Base-by-base conservation (phyloP, 1,140 invertebrate species). In the Rhopalosiphum padi region DNA sequence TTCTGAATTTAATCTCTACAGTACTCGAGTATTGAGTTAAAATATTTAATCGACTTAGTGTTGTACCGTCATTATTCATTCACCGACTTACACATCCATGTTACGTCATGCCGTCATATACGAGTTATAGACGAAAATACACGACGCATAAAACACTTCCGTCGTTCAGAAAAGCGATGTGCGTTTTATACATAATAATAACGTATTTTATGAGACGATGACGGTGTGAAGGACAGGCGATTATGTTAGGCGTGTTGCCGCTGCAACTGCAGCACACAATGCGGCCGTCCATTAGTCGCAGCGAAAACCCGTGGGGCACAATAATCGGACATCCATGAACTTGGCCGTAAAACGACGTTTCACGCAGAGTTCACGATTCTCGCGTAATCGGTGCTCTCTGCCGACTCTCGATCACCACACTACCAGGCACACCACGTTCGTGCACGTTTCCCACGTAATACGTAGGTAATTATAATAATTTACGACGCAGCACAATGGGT, bases 331-430 rank as follows among this genome's bases (percentile, higher is more conserved):
- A 48, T 83, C 90, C 90, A 6, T 83, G 90, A 92, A 92, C 90
- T 92, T 92, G 90, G 46, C 90, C 90, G 68, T 92, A 92, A 92
- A 83, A 92, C 30, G 46, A 92, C 30, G 60, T 83, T 77, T 92
- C 30, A 46, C 37, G 37, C 53, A 41, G 30, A 41, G 43, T 55
- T 89, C 86, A 90, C 89, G 88, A 90, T 88, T 88, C 46, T 88
- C 46, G 86, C 43, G 87, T 55, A 89, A 89, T 55, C 87, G 87
- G n/a, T 46, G 88, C 23, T 2, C 87, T 46, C 83, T 5, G 85
- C 9, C 1, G 53, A 30, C n/a, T 25, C 37, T 48, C 46, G 21
- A 35, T 51, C 87, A 1, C 87, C 30, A 68, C 60, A 30, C 25
- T 41, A 41, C 2, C 60, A 5, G 11, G 30, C 48, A 30, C 25